phyloP scores from a whole-genome alignment of 2,888 invertebrate species.

The Eustalomyia histrio region DNA sequence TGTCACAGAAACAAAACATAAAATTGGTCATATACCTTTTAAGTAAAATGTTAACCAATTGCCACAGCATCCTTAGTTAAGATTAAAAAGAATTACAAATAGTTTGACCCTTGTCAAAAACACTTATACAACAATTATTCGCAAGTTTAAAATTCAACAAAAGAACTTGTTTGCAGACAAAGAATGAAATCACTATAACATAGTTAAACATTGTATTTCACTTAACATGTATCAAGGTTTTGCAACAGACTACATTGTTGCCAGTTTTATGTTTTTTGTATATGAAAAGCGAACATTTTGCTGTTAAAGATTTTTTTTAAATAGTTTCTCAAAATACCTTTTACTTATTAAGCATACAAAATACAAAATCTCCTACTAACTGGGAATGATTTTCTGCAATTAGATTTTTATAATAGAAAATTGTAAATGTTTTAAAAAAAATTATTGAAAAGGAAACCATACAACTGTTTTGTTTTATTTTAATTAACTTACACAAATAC shows the following conservation, averaged over 20 bases:
- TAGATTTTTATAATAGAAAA: too few species aligned
- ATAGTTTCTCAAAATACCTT: too few species aligned
- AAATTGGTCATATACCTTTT: background rate
- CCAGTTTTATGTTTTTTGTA: too few species aligned
- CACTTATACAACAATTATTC: constrained; percentile 19
- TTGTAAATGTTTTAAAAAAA: too few species aligned
- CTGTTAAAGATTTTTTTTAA: too few species aligned
- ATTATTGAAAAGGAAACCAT: background rate
- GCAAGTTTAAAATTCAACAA: constrained; percentile 7
- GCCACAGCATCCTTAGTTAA: background rate
- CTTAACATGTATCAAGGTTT: background rate
- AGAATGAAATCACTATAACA: background rate
- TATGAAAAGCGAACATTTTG: too few species aligned
- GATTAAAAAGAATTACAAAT: background rate
- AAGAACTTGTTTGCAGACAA: background rate
- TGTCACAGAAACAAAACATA: constrained; percentile 34
- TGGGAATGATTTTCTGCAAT: too few species aligned
- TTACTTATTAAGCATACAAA: too few species aligned
- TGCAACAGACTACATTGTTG: background rate
- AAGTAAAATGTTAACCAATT: background rate
- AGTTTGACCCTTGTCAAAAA: constrained; percentile 42
- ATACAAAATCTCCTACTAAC: too few species aligned
- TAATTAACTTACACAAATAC: background rate
- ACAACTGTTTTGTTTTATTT: background rate
- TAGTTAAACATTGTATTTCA: background rate